Base-by-base conservation (phyloP, 1,140 invertebrate genomes). In the Luehdorfia chinensis region DNA sequence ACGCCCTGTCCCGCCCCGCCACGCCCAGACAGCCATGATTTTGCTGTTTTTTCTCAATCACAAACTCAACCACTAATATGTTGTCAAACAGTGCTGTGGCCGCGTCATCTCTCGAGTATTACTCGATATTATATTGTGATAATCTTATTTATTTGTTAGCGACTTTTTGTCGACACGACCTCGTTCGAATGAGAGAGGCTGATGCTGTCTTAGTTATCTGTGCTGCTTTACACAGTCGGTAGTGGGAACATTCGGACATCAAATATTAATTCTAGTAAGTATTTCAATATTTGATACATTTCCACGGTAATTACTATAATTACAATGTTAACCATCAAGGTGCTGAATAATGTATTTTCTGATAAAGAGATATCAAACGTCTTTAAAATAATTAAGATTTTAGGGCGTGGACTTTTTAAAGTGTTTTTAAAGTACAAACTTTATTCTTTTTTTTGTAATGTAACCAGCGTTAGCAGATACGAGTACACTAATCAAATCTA, bases 31-130 rank as follows among this genome's bases (percentile, higher is more conserved):
- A 72, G 63, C 70, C 74, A 74, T 78, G 51, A 76, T 78, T 79
- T 79, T 74, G 72, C 74, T 68, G 72, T 70, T 75, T 72, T 84
- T 76, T 84, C 80, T 74, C 66, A 65, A 81, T 66, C 70, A 71
- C 55, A 59, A 54, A 51, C 51, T 58, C 75, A 71, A 68, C 77
- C 75, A 75, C 68, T 68, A 66, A 76, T 73, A 61, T 79, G 76
- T 84, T 84, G 78, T 74, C 76, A 43, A 43, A 41, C 23, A 27
- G 19, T 25, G 21, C 14, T 23, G 12, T n/a, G 2, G 15, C 15
- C 15, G 14, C 27, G 23, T 16, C 39, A 43, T 16, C 39, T 30
- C n/a, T 30, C 27, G 25, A 30, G 7, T 41, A 27, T 18, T 28
- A 12, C n/a, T 41, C 37, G 39, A 43, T 18, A 30, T 43, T 15